These are phyloP conservation scores for Benthosema pterotum DNA, from an alignment of 2,797 vertebrate species.

Conservation along the genomic window DNA sequence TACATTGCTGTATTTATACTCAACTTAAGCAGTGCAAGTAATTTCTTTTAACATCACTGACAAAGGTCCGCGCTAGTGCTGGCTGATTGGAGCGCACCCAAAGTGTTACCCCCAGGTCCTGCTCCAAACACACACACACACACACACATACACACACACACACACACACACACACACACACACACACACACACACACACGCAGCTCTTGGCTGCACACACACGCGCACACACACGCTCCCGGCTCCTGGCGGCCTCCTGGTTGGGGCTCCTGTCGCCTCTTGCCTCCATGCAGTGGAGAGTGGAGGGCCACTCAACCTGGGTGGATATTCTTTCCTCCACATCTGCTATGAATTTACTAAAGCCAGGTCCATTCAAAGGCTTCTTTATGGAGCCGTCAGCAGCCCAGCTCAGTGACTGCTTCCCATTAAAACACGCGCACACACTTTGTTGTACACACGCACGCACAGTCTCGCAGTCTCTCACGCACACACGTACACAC, in stretches of 20 bases:
- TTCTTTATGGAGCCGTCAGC: slow-evolving; percentile 82
- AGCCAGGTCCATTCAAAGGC: slow-evolving; percentile 80
- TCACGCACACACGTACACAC: too few species aligned
- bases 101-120: slow-evolving; percentile 58
- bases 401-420: slow-evolving; percentile 70
- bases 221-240: too few species aligned
- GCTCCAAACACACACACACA: background rate
- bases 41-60: too few species aligned
- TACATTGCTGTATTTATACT: too few species aligned
- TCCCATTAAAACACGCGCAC: slow-evolving; percentile 71
- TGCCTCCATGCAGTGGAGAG: slow-evolving; percentile 56
- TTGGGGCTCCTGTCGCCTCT: slow-evolving; percentile 74
- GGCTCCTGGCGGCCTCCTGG: slow-evolving; percentile 32
- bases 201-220: too few species aligned
- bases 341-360: slow-evolving; percentile 83
- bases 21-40: too few species aligned
- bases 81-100: slow-evolving; percentile 61
- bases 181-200: background rate
- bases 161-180: background rate
- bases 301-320: slow-evolving; percentile 80
- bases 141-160: background rate
- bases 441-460: slow-evolving; percentile 1
- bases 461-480: too few species aligned
- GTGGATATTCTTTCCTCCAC: slow-evolving; percentile 84
- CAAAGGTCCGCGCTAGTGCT: slow-evolving; percentile 13